Conservation (phyloP, 2,888 invertebrate species). For the Autographa pulchrina region DNA sequence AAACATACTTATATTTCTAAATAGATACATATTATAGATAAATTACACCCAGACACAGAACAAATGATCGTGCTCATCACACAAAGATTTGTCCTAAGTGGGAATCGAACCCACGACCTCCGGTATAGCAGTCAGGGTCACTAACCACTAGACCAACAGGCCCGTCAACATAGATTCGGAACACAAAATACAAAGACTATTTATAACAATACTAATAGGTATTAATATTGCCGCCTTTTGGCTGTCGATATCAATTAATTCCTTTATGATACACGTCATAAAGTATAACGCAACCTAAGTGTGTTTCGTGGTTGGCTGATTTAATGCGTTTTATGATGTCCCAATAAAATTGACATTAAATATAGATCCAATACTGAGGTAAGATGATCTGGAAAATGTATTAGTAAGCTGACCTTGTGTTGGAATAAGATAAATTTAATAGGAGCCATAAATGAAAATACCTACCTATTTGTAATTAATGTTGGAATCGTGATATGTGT, state of each 20-base stretch:
- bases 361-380: conserved; percentile 55
- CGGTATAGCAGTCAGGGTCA: no score
- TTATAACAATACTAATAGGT: background rate
- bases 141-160: no score
- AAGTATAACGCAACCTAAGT: conserved; percentile 31
- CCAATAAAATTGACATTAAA: conserved; percentile 71
- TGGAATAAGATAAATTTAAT: background rate
- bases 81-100: no score
- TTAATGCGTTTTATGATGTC: conserved; percentile 68
- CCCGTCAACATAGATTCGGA: no score
- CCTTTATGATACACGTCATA: background rate
- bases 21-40: no score
- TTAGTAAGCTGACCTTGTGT: background rate
- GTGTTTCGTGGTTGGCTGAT: conserved; percentile 38
- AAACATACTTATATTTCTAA: no score
- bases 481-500: no score
- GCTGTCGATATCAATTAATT: background rate
- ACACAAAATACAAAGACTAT: background rate
- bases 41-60: no score
- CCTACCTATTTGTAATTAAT: no score
- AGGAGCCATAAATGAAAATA: background rate
- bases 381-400: conserved; percentile 27
- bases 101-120: no score
- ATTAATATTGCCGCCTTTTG: background rate
- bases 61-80: no score